Evolutionary conservation across 2,113 vertebrate species (phyloP).

Genomic region (Colossoma macropomum): DNA sequence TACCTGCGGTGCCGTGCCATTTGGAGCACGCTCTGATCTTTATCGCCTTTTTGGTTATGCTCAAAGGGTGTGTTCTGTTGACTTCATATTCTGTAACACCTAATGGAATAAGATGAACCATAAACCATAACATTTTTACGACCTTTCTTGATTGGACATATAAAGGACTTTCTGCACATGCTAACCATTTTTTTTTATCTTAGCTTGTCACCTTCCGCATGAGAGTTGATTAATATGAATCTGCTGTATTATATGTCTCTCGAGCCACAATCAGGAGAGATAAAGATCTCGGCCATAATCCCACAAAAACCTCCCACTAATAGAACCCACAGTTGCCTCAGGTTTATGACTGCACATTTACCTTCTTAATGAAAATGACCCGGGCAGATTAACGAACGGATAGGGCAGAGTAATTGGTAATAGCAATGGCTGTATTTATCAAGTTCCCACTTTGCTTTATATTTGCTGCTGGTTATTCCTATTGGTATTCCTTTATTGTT

Average conservation of each 20-base stretch:
- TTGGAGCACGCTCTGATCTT: background rate
- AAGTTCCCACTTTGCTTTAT: background rate
- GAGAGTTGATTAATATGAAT: background rate
- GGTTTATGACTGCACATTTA: background rate
- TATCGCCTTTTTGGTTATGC: background rate
- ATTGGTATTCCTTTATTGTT: background rate
- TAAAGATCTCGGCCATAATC: constrained; percentile 13
- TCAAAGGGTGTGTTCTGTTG: background rate
- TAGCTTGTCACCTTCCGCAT: background rate
- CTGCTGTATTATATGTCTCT: background rate
- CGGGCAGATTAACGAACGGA: background rate
- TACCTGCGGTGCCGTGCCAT: background rate
- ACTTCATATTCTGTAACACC: background rate
- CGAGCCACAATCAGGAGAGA: constrained; percentile 1
- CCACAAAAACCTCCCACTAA: constrained; percentile 1
- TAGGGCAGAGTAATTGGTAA: constrained; percentile 2
- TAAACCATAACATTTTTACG: background rate
- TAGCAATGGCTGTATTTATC: background rate
- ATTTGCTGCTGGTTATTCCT: background rate
- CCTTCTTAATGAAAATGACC: constrained; percentile 12
- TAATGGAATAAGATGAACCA: background rate
- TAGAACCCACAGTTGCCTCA: constrained; percentile 13
- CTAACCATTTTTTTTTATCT: background rate
- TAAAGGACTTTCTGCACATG: constrained; percentile 1
- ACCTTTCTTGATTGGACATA: background rate